phyloP scores from a whole-genome alignment of 2,888 invertebrate species.

The Hydrotaea cyrtoneurina region DNA sequence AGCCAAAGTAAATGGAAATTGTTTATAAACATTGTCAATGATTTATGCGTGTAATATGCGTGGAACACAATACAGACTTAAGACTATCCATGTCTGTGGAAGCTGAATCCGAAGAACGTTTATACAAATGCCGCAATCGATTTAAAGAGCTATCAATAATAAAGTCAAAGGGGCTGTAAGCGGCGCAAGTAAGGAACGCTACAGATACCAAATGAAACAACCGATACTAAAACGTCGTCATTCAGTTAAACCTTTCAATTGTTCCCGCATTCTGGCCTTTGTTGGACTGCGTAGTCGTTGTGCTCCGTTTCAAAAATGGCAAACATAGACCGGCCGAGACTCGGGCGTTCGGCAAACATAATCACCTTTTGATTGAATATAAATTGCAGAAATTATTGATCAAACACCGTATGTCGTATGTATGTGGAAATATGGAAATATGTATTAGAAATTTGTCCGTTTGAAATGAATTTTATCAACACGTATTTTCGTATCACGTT shows the following conservation, averaged over 20 bases:
- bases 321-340: no score
- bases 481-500: not conserved
- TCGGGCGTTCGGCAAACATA: not conserved
- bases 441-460: not conserved
- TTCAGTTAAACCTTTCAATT: no score
- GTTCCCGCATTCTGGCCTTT: no score
- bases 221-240: no score
- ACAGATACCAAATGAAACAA: no score
- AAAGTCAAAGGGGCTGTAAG: not conserved
- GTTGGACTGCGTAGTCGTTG: no score
- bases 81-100: not conserved
- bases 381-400: constrained; percentile 25
- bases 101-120: not conserved
- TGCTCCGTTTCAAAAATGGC: no score
- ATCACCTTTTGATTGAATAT: not conserved
- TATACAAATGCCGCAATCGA: not conserved
- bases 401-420: not conserved
- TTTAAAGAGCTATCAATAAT: constrained; percentile 14
- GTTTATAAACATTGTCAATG: constrained; percentile 50
- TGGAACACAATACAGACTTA: not conserved
- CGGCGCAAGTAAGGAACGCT: no score
- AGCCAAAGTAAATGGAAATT: constrained; percentile 59
- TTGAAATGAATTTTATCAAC: not conserved
- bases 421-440: not conserved
- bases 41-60: constrained; percentile 31